Evolutionary conservation across 1,140 invertebrate genomes (phyloP).

Genomic region (Daktulosphaira vitifoliae): DNA sequence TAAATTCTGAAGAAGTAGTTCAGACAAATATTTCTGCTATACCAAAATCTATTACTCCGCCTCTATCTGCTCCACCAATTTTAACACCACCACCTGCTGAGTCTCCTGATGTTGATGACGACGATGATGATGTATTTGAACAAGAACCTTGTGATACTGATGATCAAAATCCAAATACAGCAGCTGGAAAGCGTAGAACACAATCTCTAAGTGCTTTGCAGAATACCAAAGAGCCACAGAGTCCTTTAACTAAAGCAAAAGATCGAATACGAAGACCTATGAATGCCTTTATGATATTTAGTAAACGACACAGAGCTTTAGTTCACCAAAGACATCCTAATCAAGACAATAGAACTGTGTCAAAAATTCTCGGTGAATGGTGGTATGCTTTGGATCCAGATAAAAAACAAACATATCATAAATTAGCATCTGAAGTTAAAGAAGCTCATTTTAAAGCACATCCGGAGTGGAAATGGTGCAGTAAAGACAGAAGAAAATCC

Average conservation of each 20-base stretch:
- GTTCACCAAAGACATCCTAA: constrained; percentile 95
- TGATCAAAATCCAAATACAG: constrained; percentile 18
- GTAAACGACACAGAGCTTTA: constrained; percentile 87
- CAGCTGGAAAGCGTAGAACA: constrained; percentile 62
- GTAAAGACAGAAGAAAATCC: constrained; percentile 86
- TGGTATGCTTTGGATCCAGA: constrained; percentile 91
- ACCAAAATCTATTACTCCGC: constrained; percentile 49
- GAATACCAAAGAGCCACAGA: constrained; percentile 50
- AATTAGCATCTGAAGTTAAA: constrained; percentile 89
- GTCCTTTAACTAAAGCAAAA: constrained; percentile 57
- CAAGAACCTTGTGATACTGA: constrained; percentile 48
- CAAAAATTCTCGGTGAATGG: constrained; percentile 98
- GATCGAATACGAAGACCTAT: constrained; percentile 88
- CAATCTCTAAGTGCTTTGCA: constrained; percentile 72
- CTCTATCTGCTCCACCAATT: constrained; percentile 52
- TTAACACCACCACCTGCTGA: constrained; percentile 38
- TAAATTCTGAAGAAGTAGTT: constrained; percentile 43
- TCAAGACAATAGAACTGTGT: constrained; percentile 98
- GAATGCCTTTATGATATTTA: constrained; percentile 99
- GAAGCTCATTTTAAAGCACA: constrained; percentile 95
- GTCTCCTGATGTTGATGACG: constrained; percentile 48
- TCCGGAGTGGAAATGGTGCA: constrained; percentile 98
- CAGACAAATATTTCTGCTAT: constrained; percentile 30
- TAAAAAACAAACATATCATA: constrained; percentile 93
- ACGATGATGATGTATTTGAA: constrained; percentile 78